Evolutionary conservation across 2,888 invertebrate genomes (phyloP).

Genomic region (Tenthredo notha): DNA sequence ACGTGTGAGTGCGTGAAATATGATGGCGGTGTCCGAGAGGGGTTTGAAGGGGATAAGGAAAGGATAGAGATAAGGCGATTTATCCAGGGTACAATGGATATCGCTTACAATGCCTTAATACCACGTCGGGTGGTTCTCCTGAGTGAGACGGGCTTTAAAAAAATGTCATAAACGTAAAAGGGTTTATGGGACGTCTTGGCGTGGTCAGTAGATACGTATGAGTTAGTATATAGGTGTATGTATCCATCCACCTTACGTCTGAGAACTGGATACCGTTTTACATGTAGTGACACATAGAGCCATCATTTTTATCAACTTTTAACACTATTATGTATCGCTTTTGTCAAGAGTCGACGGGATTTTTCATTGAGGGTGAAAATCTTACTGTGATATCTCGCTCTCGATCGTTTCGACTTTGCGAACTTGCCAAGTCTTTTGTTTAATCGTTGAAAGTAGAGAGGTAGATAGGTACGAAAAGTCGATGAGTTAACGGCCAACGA

Average conservation of each 20-base stretch:
- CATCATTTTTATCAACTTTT: slow-evolving; percentile 33
- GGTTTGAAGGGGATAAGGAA: slow-evolving; percentile 26
- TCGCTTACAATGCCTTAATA: slow-evolving; percentile 51
- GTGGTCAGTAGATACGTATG: slow-evolving; percentile 35
- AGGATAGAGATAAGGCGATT: slow-evolving; percentile 46
- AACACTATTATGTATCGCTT: slow-evolving; percentile 18
- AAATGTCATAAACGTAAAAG: slow-evolving; percentile 49
- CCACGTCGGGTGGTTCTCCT: slow-evolving; percentile 41
- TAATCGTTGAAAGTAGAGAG: not conserved
- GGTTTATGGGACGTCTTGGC: slow-evolving; percentile 24
- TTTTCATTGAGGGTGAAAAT: slow-evolving; percentile 9
- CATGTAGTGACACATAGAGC: not conserved
- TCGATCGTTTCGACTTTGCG: not conserved
- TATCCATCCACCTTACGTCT: not conserved
- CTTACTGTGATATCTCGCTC: not conserved
- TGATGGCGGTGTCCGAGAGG: slow-evolving; percentile 17
- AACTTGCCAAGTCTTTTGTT: not conserved
- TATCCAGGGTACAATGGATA: slow-evolving; percentile 45
- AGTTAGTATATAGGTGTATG: not conserved
- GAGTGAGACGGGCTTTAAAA: slow-evolving; percentile 51
- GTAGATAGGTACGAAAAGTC: slow-evolving; percentile 4
- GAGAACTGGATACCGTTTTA: slow-evolving; percentile 8
- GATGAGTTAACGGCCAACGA: slow-evolving; percentile 19
- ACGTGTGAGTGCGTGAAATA: slow-evolving; percentile 44
- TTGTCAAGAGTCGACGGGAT: not conserved